phyloP scores from a whole-genome alignment of 2,113 vertebrate genomes.

The Polyodon spathula region DNA sequence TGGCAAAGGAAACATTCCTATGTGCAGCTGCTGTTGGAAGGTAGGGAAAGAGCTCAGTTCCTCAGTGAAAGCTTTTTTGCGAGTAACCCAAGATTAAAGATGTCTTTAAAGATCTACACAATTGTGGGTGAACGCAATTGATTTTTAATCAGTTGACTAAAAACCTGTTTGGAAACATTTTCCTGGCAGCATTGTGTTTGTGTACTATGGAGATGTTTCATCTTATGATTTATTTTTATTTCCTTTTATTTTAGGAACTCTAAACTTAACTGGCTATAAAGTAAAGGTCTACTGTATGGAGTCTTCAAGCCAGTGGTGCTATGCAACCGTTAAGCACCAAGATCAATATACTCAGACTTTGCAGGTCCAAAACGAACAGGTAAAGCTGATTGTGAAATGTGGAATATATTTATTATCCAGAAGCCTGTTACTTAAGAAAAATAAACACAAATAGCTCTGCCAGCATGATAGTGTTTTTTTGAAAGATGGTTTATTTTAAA shows the following conservation, averaged over 20 bases:
- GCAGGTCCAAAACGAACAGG: constrained; percentile 63
- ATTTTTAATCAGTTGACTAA: no score
- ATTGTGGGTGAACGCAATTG: no score
- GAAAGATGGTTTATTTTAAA: no score
- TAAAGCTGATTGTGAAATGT: constrained; percentile 25
- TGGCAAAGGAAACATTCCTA: constrained; percentile 60
- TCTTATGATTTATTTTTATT: neutral
- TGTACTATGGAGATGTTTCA: no score
- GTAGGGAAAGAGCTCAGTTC: constrained; percentile 24
- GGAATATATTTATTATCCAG: neutral
- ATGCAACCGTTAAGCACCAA: constrained; percentile 56
- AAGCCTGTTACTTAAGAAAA: neutral
- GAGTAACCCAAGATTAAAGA: no score
- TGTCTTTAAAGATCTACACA: no score
- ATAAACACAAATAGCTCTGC: neutral
- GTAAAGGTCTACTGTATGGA: constrained; percentile 66
- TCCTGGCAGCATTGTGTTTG: no score
- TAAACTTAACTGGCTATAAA: constrained; percentile 61
- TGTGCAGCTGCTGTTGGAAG: constrained; percentile 61
- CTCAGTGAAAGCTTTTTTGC: neutral
- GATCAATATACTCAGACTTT: constrained; percentile 54
- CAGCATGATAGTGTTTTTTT: no score
- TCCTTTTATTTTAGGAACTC: constrained; percentile 35
- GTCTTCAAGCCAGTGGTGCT: constrained; percentile 64
- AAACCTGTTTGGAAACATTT: no score